phyloP scores from a whole-genome alignment of 2,888 invertebrate genomes.

The Luperina testacea region DNA sequence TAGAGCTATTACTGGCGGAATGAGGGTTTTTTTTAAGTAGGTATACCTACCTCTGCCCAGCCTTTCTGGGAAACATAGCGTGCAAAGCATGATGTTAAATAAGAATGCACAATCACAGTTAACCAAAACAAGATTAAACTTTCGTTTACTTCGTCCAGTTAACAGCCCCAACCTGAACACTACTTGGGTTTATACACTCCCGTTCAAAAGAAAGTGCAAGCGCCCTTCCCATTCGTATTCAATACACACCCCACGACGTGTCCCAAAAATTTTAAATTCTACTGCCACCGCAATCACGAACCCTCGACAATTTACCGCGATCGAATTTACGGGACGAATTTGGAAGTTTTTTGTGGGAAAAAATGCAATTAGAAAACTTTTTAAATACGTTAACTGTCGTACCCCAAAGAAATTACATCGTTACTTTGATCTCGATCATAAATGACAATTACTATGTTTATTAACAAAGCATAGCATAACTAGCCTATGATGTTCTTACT shows the following conservation, averaged over 20 bases:
- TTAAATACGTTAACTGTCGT: not conserved
- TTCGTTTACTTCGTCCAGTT: conserved; percentile 23
- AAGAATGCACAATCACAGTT: not conserved
- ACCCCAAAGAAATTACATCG: not conserved
- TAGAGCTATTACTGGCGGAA: not conserved
- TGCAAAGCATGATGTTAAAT: not conserved
- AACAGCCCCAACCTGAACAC: conserved; percentile 9
- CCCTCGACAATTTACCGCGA: conserved; percentile 58
- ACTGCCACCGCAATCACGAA: conserved; percentile 53
- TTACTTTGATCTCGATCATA: not conserved
- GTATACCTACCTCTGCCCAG: no score
- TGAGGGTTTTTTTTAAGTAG: no score
- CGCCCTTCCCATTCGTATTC: conserved; percentile 59
- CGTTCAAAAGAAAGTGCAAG: conserved; percentile 64
- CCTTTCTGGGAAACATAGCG: not conserved
- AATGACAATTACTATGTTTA: not conserved
- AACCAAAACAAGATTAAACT: conserved; percentile 23
- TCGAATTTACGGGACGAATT: conserved; percentile 41
- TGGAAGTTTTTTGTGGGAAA: conserved; percentile 17
- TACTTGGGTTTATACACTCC: conserved; percentile 32
- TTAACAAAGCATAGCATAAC: not conserved
- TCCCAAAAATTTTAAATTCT: conserved; percentile 62
- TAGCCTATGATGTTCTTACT: not conserved
- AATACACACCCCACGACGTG: conserved; percentile 54
- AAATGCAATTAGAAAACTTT: conserved; percentile 25